phyloP scores from a whole-genome alignment of 2,797 vertebrate species.

The Miopithecus talapoin region DNA sequence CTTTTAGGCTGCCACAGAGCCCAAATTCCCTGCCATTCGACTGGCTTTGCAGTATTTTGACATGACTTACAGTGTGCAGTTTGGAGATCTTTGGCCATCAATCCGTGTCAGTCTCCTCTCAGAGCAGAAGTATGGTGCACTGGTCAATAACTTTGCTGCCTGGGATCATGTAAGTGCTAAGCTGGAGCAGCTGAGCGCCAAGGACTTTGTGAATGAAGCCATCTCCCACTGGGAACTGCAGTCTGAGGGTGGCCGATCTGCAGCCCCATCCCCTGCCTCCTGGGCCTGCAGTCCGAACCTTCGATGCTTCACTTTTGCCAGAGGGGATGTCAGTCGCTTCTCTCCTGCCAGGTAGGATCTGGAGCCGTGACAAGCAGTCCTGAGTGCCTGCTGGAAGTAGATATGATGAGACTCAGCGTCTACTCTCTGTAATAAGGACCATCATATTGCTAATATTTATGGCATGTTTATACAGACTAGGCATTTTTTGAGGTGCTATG shows the following conservation, averaged over 20 bases:
- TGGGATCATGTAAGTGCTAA: slow-evolving; percentile 58
- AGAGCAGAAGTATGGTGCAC: slow-evolving; percentile 93
- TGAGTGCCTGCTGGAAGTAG: not conserved
- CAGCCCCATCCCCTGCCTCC: rapidly evolving
- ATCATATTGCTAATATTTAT: slow-evolving; percentile 5
- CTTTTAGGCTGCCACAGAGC: slow-evolving; percentile 87
- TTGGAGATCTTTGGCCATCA: slow-evolving; percentile 91
- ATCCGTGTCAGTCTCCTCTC: slow-evolving; percentile 90
- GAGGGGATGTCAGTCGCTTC: slow-evolving; percentile 91
- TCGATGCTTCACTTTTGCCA: slow-evolving; percentile 92
- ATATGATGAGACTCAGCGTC: not conserved
- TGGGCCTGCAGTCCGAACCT: slow-evolving; percentile 85
- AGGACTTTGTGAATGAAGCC: slow-evolving; percentile 88
- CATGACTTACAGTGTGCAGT: slow-evolving; percentile 85
- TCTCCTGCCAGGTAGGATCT: slow-evolving; percentile 89
- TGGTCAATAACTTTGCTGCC: slow-evolving; percentile 91
- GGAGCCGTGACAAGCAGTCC: not conserved
- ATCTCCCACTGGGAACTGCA: not conserved
- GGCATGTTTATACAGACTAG: not conserved
- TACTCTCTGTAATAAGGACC: not conserved
- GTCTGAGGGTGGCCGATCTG: not conserved
- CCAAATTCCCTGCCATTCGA: slow-evolving; percentile 82
- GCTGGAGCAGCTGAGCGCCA: slow-evolving; percentile 85
- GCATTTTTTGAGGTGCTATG: not conserved
- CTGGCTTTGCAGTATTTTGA: slow-evolving; percentile 93